Evolutionary conservation across 2,113 vertebrate species (phyloP).

Genomic region (Toxotes chatareus): DNA sequence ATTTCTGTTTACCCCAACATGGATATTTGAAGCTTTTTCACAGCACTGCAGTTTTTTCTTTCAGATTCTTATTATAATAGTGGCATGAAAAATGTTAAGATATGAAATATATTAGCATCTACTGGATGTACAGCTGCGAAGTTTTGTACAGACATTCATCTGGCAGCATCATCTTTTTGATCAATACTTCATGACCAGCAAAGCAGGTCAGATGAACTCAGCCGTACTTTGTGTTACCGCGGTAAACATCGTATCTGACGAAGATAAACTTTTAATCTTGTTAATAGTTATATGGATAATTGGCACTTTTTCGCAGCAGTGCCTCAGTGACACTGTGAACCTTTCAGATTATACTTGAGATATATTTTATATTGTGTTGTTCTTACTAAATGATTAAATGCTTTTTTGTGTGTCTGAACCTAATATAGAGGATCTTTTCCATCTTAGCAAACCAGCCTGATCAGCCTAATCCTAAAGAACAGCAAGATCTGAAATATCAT

Average conservation of each 20-base stretch:
- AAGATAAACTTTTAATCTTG: not conserved
- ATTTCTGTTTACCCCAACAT: not conserved
- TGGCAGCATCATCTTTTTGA: not conserved
- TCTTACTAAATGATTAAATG: not conserved
- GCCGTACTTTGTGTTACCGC: no score
- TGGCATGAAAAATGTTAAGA: not conserved
- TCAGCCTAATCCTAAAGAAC: slow-evolving; percentile 3
- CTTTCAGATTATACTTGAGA: not conserved
- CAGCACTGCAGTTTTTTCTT: not conserved
- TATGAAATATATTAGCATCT: not conserved
- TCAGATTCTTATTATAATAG: no score
- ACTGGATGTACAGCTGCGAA: not conserved
- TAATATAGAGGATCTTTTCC: not conserved
- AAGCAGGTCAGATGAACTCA: no score
- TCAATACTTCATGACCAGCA: no score
- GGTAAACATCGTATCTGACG: no score
- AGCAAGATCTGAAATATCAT: not conserved
- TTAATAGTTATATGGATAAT: not conserved
- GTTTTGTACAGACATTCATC: not conserved
- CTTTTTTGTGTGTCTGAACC: not conserved
- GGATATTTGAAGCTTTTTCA: slow-evolving; percentile 8
- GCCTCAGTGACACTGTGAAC: not conserved
- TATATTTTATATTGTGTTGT: not conserved
- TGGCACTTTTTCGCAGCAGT: not conserved
- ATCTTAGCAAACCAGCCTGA: not conserved